A percentile compares a stretch with the other conserved stretches of the same genome.
phyloP scores from a whole-genome alignment of 2,113 vertebrate species.

The Probosciger aterrimus region DNA sequence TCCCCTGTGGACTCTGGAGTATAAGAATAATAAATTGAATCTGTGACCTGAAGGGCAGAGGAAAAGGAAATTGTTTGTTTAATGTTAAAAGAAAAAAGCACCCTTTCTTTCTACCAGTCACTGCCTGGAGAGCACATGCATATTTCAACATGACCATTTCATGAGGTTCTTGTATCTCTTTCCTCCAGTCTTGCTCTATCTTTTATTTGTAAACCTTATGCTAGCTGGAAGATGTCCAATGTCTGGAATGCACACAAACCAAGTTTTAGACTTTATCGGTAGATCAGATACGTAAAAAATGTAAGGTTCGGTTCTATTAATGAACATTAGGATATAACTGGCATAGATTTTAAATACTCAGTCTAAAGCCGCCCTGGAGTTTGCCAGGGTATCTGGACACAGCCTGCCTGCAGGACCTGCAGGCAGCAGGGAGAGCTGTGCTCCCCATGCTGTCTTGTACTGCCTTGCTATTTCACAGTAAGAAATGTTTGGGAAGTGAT shows the following conservation, averaged over 20 bases:
- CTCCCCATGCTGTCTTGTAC: neutral
- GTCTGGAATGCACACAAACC: neutral
- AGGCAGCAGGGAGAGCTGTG: neutral
- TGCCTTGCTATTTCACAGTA: neutral
- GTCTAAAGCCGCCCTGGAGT: neutral
- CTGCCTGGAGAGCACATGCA: neutral
- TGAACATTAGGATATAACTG: neutral
- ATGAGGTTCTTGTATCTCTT: fast-evolving
- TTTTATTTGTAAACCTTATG: neutral
- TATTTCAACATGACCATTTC: neutral
- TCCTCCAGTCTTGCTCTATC: neutral
- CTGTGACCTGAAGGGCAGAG: neutral
- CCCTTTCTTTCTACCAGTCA: neutral
- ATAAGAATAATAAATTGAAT: neutral
- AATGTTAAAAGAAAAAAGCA: neutral
- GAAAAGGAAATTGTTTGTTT: neutral
- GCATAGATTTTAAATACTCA: neutral
- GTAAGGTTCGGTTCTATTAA: neutral
- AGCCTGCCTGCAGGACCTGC: fast-evolving
- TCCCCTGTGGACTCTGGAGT: neutral
- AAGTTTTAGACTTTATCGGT: neutral
- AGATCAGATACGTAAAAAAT: neutral
- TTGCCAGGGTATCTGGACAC: neutral
- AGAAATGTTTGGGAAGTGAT: neutral
- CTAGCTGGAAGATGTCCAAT: neutral